A percentile compares a stretch with the other conserved stretches of the same genome.
phyloP scores from a whole-genome alignment of 2,888 invertebrate genomes.

The Atherix ibis region DNA sequence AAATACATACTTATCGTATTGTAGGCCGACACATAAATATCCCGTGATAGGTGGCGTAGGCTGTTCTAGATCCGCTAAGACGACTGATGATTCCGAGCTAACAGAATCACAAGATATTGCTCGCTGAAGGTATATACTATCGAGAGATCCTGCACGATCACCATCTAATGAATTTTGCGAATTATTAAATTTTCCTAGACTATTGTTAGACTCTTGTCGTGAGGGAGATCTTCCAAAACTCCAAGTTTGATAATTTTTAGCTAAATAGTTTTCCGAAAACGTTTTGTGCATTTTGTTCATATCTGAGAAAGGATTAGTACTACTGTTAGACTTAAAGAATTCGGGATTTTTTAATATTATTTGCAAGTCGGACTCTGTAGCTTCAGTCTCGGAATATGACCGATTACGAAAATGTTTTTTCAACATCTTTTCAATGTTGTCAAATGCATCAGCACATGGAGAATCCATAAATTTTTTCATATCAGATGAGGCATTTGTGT shows the following conservation, averaged over 20 bases:
- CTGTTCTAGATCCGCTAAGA: constrained; percentile 51
- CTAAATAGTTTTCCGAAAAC: constrained; percentile 30
- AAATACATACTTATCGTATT: constrained; percentile 58
- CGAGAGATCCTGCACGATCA: constrained; percentile 21
- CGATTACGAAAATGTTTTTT: constrained; percentile 19
- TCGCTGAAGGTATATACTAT: constrained; percentile 30
- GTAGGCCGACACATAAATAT: constrained; percentile 57
- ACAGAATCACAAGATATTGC: constrained; percentile 69
- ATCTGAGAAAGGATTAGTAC: constrained; percentile 19
- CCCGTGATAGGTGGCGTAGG: constrained; percentile 55
- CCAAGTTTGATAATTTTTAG: constrained; percentile 19
- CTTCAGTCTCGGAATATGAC: constrained; percentile 23
- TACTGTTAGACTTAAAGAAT: constrained; percentile 15
- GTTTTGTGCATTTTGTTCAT: constrained; percentile 30
- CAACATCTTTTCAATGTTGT: constrained; percentile 11
- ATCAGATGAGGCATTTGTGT: not conserved
- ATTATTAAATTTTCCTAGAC: constrained; percentile 23
- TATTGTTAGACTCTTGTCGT: constrained; percentile 24
- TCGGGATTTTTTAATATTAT: constrained; percentile 16
- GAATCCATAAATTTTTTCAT: constrained; percentile 11
- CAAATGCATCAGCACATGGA: constrained; percentile 10
- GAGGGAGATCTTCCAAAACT: constrained; percentile 23
- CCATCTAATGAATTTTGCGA: constrained; percentile 21
- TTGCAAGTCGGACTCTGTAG: constrained; percentile 16
- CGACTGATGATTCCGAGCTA: constrained; percentile 61